Evolutionary conservation across 2,888 invertebrate genomes (phyloP).

Genomic region (Oxyteleia sp.): DNA sequence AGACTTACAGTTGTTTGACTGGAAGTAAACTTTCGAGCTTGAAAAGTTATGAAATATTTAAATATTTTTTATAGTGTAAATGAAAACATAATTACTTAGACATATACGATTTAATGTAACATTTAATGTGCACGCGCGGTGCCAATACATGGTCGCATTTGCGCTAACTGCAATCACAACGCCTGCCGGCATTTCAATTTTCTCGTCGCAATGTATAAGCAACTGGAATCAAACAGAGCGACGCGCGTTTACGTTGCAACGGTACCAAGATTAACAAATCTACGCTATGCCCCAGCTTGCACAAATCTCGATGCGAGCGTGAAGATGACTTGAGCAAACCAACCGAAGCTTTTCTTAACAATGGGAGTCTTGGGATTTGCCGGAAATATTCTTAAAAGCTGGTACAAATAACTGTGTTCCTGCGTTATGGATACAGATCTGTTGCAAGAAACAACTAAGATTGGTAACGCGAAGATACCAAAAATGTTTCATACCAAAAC

Average conservation of each 20-base stretch:
- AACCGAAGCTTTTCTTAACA: constrained; percentile 25
- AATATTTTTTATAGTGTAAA: no score
- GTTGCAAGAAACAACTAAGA: neutral
- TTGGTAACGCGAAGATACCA: neutral
- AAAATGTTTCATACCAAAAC: neutral
- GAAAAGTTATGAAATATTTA: no score
- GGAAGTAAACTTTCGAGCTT: no score
- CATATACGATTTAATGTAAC: constrained; percentile 43
- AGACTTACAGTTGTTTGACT: no score
- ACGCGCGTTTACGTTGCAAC: constrained; percentile 29
- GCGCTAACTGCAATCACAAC: constrained; percentile 60
- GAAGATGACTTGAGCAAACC: constrained; percentile 21
- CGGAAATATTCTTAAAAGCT: constrained; percentile 6
- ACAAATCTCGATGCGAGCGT: constrained; percentile 14
- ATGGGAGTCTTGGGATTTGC: constrained; percentile 7
- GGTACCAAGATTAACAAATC: constrained; percentile 53
- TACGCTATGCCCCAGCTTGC: neutral
- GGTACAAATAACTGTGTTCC: neutral
- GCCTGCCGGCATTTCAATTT: constrained; percentile 62
- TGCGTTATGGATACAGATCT: neutral
- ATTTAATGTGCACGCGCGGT: constrained; percentile 34
- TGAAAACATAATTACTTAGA: no score
- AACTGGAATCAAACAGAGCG: constrained; percentile 43
- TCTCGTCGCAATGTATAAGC: constrained; percentile 43
- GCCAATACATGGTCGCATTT: constrained; percentile 40